These are phyloP conservation scores for Syngnathus typhle DNA, from an alignment of 2,113 vertebrate species.

Conservation along the genomic window DNA sequence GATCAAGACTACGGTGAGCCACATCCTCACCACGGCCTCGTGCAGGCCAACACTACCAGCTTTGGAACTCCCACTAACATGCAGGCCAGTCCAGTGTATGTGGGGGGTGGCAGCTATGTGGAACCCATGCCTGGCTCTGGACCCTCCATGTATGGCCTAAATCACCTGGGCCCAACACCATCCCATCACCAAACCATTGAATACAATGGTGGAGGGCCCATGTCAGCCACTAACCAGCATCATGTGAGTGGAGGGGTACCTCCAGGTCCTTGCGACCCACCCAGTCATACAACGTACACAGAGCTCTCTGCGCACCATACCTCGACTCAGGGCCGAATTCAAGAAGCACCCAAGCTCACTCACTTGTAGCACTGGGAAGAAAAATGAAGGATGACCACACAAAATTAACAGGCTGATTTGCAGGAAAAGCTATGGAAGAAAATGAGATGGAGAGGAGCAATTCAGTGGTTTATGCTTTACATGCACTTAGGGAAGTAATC, in stretches of 20 bases:
- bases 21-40: conserved; percentile 75
- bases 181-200: conserved; percentile 91
- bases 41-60: conserved; percentile 78
- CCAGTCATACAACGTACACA: conserved; percentile 86
- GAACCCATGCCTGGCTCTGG: conserved; percentile 86
- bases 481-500: conserved; percentile 5
- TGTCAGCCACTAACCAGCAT: conserved; percentile 84
- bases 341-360: conserved; percentile 99
- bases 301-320: conserved; percentile 93
- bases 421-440: conserved; percentile 14
- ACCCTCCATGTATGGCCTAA: conserved; percentile 90
- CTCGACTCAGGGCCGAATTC: conserved; percentile 97
- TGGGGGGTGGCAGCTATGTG: conserved; percentile 85
- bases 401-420: conserved; percentile 42
- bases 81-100: conserved; percentile 92
- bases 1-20: conserved; percentile 84
- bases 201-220: conserved; percentile 82
- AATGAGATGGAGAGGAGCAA: conserved; percentile 30
- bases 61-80: conserved; percentile 80
- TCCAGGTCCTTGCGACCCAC: conserved; percentile 81
- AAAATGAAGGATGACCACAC: conserved; percentile 37
- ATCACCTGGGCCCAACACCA: conserved; percentile 77
- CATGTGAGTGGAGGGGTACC: conserved; percentile 59
- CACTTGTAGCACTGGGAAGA: conserved; percentile 87
- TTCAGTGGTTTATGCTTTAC: conserved; percentile 63